phyloP scores from a whole-genome alignment of 1,140 invertebrate genomes.

The Ladona fulva region DNA sequence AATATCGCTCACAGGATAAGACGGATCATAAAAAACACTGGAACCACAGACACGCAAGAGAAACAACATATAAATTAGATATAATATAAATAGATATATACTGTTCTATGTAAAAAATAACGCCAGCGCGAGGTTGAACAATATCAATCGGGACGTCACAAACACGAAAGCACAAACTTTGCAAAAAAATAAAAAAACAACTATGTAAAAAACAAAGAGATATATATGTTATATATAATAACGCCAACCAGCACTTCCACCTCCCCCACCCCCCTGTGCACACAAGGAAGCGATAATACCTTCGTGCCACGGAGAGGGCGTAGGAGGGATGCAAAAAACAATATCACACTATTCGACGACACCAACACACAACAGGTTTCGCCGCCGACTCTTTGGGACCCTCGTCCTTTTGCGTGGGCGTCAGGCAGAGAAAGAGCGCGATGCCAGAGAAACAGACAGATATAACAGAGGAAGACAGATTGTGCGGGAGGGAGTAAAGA shows the following conservation, averaged over 20 bases:
- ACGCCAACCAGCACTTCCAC: neutral
- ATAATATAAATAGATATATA: neutral
- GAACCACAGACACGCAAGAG: neutral
- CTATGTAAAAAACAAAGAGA: neutral
- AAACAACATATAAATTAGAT: too few species aligned
- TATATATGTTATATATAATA: neutral
- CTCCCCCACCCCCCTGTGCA: neutral
- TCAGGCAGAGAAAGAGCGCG: neutral
- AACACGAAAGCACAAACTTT: conserved; percentile 6
- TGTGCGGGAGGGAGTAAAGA: neutral
- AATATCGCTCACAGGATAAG: neutral
- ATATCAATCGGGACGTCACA: neutral
- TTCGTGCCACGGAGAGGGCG: neutral
- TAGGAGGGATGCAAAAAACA: neutral
- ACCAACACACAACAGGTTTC: neutral
- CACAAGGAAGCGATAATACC: neutral
- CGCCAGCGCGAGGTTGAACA: neutral
- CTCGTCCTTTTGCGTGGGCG: neutral
- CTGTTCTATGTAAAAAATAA: conserved; percentile 4
- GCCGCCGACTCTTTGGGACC: neutral
- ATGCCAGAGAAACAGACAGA: neutral
- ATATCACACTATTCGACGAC: neutral
- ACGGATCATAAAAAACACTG: neutral
- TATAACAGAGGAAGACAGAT: neutral
- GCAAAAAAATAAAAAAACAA: neutral